Percentiles rank a stretch among this genome's conserved stretches.
These are phyloP conservation scores for Bungarus multicinctus DNA, from an alignment of 2,113 vertebrate species.

Conservation along the genomic window DNA sequence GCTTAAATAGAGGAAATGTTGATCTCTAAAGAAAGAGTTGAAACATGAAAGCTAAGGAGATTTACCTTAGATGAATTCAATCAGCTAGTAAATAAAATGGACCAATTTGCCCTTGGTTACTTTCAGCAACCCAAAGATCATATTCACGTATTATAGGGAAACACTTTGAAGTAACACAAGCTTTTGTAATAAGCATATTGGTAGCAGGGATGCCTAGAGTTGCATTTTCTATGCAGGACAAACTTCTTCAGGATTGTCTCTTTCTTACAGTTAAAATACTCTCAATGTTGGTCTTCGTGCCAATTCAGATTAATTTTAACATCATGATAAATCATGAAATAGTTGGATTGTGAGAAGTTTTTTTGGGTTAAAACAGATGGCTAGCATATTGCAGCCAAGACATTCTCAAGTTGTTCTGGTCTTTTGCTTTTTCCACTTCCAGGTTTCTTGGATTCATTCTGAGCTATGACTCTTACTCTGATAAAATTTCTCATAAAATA, in stretches of 20 bases:
- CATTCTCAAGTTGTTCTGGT: background rate
- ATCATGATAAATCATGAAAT: rapidly evolving
- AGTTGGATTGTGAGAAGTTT: background rate
- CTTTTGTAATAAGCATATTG: background rate
- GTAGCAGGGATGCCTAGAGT: background rate
- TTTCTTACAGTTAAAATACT: constrained; percentile 35
- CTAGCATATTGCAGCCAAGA: background rate
- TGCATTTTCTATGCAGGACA: background rate
- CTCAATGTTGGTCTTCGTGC: background rate
- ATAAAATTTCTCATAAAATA: constrained; percentile 6
- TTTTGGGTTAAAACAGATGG: background rate
- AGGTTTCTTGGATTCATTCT: constrained; percentile 17
- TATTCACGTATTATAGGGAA: background rate
- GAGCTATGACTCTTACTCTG: rapidly evolving
- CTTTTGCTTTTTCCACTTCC: constrained; percentile 17
- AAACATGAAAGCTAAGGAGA: background rate
- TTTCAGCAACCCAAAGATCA: no score
- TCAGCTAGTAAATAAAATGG: background rate
- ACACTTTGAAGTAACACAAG: background rate
- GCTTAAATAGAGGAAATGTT: background rate
- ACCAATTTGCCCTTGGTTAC: background rate
- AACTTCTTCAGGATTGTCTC: background rate
- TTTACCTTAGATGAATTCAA: background rate
- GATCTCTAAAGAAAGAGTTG: background rate
- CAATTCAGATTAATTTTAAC: constrained; percentile 25